Percentiles rank a stretch among this genome's conserved stretches.
These are phyloP conservation scores for Lasioglossum vierecki DNA, from an alignment of 2,888 invertebrate species.

Conservation along the genomic window DNA sequence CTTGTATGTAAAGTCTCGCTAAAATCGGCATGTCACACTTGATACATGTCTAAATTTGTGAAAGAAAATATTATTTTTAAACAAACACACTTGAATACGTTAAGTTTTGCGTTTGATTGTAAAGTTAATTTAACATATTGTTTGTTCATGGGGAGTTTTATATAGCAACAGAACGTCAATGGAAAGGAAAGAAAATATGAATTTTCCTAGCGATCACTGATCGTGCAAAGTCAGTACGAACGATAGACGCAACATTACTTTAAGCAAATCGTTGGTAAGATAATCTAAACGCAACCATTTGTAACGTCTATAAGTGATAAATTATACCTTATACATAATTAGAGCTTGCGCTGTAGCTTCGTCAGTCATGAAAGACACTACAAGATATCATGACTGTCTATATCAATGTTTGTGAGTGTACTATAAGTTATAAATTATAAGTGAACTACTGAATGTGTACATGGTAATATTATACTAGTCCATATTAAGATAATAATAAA, in stretches of 20 bases:
- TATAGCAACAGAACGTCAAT: background rate
- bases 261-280: constrained; percentile 58
- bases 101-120: background rate
- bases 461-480: constrained; percentile 84
- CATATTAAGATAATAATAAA: constrained; percentile 84
- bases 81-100: background rate
- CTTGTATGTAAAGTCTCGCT: background rate
- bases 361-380: constrained; percentile 80
- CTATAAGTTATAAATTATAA: constrained; percentile 82
- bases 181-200: constrained; percentile 30
- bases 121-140: background rate
- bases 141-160: constrained; percentile 25
- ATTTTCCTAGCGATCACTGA: constrained; percentile 53
- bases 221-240: constrained; percentile 67
- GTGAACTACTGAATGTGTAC: constrained; percentile 84
- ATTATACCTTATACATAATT: constrained; percentile 79
- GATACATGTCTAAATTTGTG: background rate
- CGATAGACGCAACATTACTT: constrained; percentile 53
- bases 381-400: constrained; percentile 82
- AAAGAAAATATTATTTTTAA: background rate
- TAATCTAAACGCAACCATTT: constrained; percentile 66
- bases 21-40: background rate
- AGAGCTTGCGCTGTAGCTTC: constrained; percentile 83
- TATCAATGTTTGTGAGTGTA: constrained; percentile 84
- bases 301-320: constrained; percentile 68